Base-by-base conservation (phyloP, 1,140 invertebrate species). In the Harlomillsia oculata region DNA sequence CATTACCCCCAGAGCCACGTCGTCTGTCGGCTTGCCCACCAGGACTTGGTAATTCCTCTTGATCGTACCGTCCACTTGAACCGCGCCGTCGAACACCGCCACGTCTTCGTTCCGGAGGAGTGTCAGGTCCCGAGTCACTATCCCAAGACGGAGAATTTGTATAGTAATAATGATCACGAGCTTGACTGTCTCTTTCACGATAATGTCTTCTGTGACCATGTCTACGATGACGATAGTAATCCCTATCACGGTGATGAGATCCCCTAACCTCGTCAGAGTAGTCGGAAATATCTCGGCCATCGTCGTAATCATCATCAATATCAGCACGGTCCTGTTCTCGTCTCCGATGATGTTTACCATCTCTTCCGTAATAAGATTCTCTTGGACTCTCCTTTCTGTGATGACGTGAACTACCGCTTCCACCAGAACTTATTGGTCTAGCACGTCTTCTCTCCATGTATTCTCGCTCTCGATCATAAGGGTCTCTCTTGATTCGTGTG, bases 141-240 rank as follows among this genome's bases (percentile, higher is more conserved):
- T 62, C 59, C 56, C 56, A 62, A 4, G 59, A 62, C 3, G 63
- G 53, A 5, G 63, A 65, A 41, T 60, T 59, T 16, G 56, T 48
- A 36, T 60, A 57, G 36, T 64, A 64, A 29, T 64, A 48, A 49
- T 30, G 50, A 11, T 37, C 23, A 18, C 46, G 54, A 13, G 43
- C 36, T 23, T 46, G 37, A n/a, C 16, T 13, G 16, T 41, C 16
- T 11, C 26, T 18, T 16, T 50, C 48, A 26, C 30, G 48, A 37
- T 36, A 28, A 37, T 36, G 36, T 8, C 34, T n/a, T 18, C 45
- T 5, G 9, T 39, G 48, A 18, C 39, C 41, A 46, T 32, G 45
- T 3, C 45, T 32, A 20, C 34, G 34, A 39, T 50, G 48, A 37
- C 39, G 34, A 37, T 32, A 6, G 26, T 49, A 37, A 26, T 39